Evolutionary conservation across 2,797 vertebrate species (phyloP), one percentile per base, ranked within the genome.

Genomic region (Rhodeus uyekii): DNA sequence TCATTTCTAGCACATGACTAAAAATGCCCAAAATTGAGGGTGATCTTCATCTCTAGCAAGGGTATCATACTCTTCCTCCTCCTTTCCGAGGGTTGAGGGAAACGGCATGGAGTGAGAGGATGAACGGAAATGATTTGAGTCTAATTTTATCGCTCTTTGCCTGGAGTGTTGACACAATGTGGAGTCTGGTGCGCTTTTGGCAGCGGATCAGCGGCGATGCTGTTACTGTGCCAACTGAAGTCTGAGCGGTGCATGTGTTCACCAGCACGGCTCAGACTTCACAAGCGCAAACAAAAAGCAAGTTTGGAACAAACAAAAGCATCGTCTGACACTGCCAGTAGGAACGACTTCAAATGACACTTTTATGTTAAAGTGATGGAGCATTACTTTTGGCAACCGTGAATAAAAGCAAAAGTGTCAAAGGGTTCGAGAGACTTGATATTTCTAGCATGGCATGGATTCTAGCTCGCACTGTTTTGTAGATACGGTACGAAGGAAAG

Each of bases 401-500:
- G 27, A 75, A 76, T 44, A 19, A 44, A 74, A 46, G 48, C n/a
- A 58, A 67, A 61, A 69, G 50, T 72, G 75, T 69, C 53, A 68
- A 34, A 81, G 65, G 78, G 65, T 75, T 78, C 34, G 53, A 75
- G 74, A 73, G 80, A 81, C 36, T 32, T 76, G 86, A 80, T 75
- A 80, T 75, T 75, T 74, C 67, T 80, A 84, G 83, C 85, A 87
- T 85, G 84, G 86, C 75, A 83, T 85, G 75, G 87, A 83, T 75
- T 76, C 71, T 82, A 84, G 78, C 83, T 84, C 67, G 69, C 80
- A 85, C 76, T 75, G 83, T 86, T 86, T 73, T 87, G 87, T 88
- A 90, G 75, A 89, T 89, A 90, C 42, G 68, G 67, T 84, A 84
- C 68, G 78, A 80, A 55, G 60, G 81, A 79, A 88, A 80, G 67